These are phyloP conservation scores for Diarsia brunnea DNA, from an alignment of 2,888 invertebrate genomes.

Conservation along the genomic window DNA sequence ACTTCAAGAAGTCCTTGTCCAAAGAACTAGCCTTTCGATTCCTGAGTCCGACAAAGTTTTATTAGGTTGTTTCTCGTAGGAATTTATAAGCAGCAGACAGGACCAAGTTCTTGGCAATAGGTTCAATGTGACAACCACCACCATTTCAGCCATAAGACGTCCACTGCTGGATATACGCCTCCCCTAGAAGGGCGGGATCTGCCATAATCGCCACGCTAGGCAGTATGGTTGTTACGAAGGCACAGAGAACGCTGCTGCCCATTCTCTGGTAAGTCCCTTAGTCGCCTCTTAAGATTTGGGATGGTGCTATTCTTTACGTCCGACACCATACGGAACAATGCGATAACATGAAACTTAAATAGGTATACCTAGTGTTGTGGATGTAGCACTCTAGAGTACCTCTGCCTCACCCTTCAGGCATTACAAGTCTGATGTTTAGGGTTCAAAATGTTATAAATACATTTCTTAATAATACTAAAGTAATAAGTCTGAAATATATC, in stretches of 20 bases:
- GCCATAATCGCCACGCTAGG: too few relatives aligned
- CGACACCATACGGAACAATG: too few relatives aligned
- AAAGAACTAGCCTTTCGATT: background rate
- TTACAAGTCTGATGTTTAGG: background rate
- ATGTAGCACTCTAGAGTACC: background rate
- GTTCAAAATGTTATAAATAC: background rate
- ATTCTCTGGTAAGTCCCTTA: too few relatives aligned
- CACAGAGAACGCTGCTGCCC: too few relatives aligned
- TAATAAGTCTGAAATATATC: constrained; percentile 1
- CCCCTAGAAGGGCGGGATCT: too few relatives aligned
- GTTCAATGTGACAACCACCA: too few relatives aligned
- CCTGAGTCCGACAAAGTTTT: background rate
- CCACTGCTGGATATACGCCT: too few relatives aligned
- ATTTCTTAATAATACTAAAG: background rate
- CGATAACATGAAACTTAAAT: background rate
- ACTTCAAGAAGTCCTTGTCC: background rate
- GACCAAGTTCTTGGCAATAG: background rate
- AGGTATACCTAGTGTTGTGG: background rate
- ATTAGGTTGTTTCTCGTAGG: background rate
- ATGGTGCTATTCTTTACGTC: too few relatives aligned
- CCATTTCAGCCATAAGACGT: too few relatives aligned
- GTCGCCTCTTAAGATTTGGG: too few relatives aligned
- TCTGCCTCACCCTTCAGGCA: background rate
- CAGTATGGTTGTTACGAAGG: too few relatives aligned
- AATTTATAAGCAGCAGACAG: background rate